Percentiles rank a stretch among this genome's conserved stretches.
phyloP scores from a whole-genome alignment of 2,113 vertebrate genomes.

The Apteryx owenii region DNA sequence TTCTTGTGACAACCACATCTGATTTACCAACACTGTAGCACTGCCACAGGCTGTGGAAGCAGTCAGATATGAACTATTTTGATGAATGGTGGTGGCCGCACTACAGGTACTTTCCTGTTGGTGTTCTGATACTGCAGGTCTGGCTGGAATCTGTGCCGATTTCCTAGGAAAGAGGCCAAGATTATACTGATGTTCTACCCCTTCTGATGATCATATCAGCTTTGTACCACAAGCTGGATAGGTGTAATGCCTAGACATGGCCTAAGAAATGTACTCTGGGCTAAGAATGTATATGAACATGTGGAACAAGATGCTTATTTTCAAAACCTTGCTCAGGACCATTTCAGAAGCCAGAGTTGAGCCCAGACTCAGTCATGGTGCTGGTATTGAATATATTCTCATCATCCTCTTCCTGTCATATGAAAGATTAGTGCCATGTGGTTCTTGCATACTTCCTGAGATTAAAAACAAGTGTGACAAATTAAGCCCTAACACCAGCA shows the following conservation, averaged over 20 bases:
- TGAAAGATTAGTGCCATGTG: not conserved
- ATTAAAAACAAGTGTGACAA: conserved; percentile 41
- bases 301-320: not conserved
- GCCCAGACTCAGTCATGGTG: not conserved
- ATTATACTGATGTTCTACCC: not conserved
- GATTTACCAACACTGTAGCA: not conserved
- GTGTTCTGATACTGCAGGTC: not conserved
- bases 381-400: not conserved
- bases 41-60: not conserved
- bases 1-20: not conserved
- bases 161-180: not conserved
- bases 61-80: not conserved
- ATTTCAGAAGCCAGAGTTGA: not conserved
- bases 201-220: not conserved
- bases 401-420: not conserved
- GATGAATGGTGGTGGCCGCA: not conserved
- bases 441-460: not conserved
- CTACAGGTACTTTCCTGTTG: not conserved
- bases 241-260: not conserved
- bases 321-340: not conserved
- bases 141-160: not conserved
- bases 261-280: not conserved
- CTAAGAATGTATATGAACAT: not conserved
- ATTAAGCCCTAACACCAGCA: conserved; percentile 24
- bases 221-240: not conserved